Base-by-base conservation (phyloP, 2,113 vertebrate genomes). In the Apaloderma vittatum region DNA sequence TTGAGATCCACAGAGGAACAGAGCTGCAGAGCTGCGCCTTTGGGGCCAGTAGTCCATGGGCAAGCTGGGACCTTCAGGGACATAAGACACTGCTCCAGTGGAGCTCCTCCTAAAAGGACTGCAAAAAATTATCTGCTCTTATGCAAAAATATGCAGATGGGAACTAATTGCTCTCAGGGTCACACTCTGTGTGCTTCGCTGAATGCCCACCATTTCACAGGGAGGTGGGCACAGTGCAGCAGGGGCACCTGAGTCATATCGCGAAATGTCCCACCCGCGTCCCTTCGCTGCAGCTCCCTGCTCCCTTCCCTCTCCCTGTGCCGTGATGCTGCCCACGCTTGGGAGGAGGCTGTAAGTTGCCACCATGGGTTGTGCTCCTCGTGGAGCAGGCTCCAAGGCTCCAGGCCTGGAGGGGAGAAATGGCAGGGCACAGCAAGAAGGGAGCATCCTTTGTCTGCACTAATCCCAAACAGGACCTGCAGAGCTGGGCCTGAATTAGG, bases 81-180 rank as follows among this genome's bases (percentile, higher is more conserved):
- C 68, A 67, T 16, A 19, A 63, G 58, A 36, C 10, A 15, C 16
- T 54, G 79, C 43, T 68, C 29, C 40, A 65, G 30, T 29, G 32
- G 14, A 80, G 36, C n/a, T 79, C 55, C 72, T 68, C 82, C 74
- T 26, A 29, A 76, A 75, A 1, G 24, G 26, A 30, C 78, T 67
- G 63, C 55, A 80, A 70, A 65, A 62, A 46, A 40, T 40, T 36
- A 17, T 34, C 30, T 74, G 79, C 73, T 77, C 43, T 58, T 32
- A 46, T 46, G 76, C 68, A 94, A 93, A 94, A 83, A 45, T 12
- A 72, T 24, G 73, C 80, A 86, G 57, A 77, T 66, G 13, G 22
- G 7, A 54, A 36, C 26, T 62, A 76, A 74, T 10, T 67, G 22
- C 32, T 49, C 22, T 15, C 61, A 43, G 68, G 74, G 43, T 46